Evolutionary conservation across 1,140 invertebrate genomes (phyloP), one percentile per base, ranked within the genome.

Genomic region (Acromyrmex heyeri): DNA sequence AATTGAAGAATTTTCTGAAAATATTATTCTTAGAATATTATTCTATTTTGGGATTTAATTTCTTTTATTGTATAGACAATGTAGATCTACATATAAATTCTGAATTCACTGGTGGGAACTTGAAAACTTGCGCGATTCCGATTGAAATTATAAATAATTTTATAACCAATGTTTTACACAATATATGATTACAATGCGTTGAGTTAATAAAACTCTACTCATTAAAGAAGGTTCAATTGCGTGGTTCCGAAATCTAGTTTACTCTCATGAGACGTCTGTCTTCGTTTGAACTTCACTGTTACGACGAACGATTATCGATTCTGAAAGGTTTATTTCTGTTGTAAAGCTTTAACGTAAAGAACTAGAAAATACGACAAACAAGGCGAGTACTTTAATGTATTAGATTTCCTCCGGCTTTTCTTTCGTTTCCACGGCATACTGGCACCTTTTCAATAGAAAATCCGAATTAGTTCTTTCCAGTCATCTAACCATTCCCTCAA

Each of bases 391-490:
- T 90, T 81, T 87, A 88, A 89, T 55, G 50, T 85, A 87, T 87
- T 85, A 85, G 79, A 90, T 85, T 83, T 61, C 27, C 55, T 27
- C 10, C 8, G n/a, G 61, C 16, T 50, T 85, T 59, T 76, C 53
- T 59, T 85, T 76, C 48, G 55, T 30, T 77, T 59, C 76, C 21
- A 12, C 38, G n/a, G 61, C 21, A 57, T 44, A 34, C 53, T 50
- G 38, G 2, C 70, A 76, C 86, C 75, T 65, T 69, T 61, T 76
- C 14, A 14, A 72, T 72, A 79, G 85, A 59, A 90, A 87, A 90
- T 87, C 50, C 78, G 89, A 89, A 90, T 67, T 79, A 90, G 85
- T 85, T 89, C 83, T 89, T 85, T 89, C 87, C 55, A 64, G 70
- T 70, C 57, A 55, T 48, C 16, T 21, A 7, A 65, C 34, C 48